Evolutionary conservation across 2,888 invertebrate species (phyloP), one percentile per base, ranked within the genome.

Genomic region (Noctuana brunneofusca): DNA sequence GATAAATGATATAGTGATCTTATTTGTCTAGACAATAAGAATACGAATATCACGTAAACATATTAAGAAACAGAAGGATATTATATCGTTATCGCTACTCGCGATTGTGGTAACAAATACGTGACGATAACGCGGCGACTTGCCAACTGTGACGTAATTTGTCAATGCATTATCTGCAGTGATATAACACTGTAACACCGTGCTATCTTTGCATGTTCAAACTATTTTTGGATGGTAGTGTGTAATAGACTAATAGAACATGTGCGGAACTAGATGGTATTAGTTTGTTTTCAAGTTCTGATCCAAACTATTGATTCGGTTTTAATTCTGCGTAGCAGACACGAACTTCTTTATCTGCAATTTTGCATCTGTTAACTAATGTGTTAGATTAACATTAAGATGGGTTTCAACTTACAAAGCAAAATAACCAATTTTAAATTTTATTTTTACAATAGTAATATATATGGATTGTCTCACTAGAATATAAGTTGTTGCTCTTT

Each of bases 101-200:
- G 58, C 58, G 58, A 59, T 59, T 52, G 43, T 52, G 41, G 18
- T 30, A 43, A 58, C 50, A 27, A n/a, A 58, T 58, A 59, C 58
- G 58, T 59, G 58, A 59, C 52, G 58, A 59, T 59, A 59, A 50
- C 20, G 9, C 43, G 58, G 50, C 50, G 41, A 12, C 41, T 52
- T 27, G 52, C 58, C 52, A 43, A 43, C 50, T n/a, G 16, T 58
- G 50, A 52, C 41, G 58, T 35, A 14, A 50, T 58, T 58, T 58
- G 50, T 58, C 50, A 41, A 52, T 53, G 38, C 43, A 14, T 18
- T 58, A 53, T 53, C 43, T 52, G 50, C 50, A 27, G 24, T 58
- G 49, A 27, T 41, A 41, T 58, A 58, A 52, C 41, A 27, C 9
- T 49, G 49, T 18, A 43, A 43, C 3, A 43, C 14, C 0, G 38